Evolutionary conservation across 2,888 invertebrate species (phyloP).

Genomic region (Sinelater perroti): DNA sequence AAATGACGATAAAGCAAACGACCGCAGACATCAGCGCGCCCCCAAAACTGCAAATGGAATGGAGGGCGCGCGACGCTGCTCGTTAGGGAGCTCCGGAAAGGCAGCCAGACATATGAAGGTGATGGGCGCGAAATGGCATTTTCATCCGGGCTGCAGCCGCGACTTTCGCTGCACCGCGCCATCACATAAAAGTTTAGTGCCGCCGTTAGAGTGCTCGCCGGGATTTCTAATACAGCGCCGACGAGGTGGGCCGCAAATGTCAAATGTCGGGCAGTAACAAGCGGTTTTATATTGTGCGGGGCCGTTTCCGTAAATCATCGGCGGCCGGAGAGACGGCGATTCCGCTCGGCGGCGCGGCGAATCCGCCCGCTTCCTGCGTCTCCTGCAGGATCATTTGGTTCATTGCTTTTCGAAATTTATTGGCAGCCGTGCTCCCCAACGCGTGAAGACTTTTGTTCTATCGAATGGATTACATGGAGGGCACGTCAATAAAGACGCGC

Average conservation of each 20-base stretch:
- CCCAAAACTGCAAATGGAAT: too few relatives aligned
- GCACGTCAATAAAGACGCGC: too few relatives aligned
- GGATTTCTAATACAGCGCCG: slow-evolving; percentile 45
- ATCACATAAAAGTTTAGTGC: slow-evolving; percentile 49
- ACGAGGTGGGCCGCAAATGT: slow-evolving; percentile 42
- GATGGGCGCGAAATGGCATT: slow-evolving; percentile 41
- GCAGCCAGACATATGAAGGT: too few relatives aligned
- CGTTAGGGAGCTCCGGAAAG: too few relatives aligned
- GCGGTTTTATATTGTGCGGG: slow-evolving; percentile 31
- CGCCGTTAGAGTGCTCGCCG: slow-evolving; percentile 46
- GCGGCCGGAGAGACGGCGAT: slow-evolving; percentile 24
- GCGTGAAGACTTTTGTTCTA: too few relatives aligned
- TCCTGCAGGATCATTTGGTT: too few relatives aligned
- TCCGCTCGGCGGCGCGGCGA: slow-evolving; percentile 5
- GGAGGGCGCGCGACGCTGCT: too few relatives aligned
- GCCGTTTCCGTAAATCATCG: slow-evolving; percentile 29
- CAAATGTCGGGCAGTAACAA: slow-evolving; percentile 41
- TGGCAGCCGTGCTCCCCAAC: too few relatives aligned
- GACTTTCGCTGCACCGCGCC: slow-evolving; percentile 40
- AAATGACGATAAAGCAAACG: too few relatives aligned
- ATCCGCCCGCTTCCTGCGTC: slow-evolving; percentile 20
- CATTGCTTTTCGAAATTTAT: too few relatives aligned
- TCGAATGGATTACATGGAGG: too few relatives aligned
- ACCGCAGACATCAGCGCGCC: too few relatives aligned
- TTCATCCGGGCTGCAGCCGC: slow-evolving; percentile 36